Conservation (phyloP, 30 jellyfish, hydroid and myxozoan species). For the Aurelia aurita complex sp. Pacific region DNA sequence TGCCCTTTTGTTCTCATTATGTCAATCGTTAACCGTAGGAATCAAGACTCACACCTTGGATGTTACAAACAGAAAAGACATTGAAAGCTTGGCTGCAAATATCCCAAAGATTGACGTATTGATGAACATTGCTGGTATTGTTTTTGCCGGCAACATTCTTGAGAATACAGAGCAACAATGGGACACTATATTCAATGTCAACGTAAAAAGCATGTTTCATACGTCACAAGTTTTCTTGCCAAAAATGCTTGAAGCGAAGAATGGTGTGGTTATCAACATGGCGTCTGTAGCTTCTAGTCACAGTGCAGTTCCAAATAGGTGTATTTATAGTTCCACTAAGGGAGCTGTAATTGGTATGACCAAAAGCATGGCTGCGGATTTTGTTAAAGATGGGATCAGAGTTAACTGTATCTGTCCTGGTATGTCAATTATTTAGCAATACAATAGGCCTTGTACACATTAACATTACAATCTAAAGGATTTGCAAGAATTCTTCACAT, state of each 20-base stretch:
- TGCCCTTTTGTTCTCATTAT: not conserved
- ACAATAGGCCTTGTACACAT: no score
- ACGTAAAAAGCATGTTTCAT: conserved; percentile 66
- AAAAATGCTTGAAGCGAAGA: conserved; percentile 58
- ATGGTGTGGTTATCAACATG: conserved; percentile 66
- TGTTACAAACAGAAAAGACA: conserved; percentile 51
- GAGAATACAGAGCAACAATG: conserved; percentile 63
- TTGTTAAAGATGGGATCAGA: conserved; percentile 69
- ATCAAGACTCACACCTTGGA: conserved; percentile 42
- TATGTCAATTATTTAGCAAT: not conserved
- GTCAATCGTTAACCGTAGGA: conserved; percentile 11
- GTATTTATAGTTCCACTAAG: conserved; percentile 65
- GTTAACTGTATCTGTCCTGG: conserved; percentile 84
- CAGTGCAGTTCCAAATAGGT: conserved; percentile 68
- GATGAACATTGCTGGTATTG: conserved; percentile 75
- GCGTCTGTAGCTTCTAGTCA: conserved; percentile 81
- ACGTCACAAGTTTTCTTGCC: conserved; percentile 66
- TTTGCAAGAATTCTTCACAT: no score
- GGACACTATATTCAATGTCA: conserved; percentile 66
- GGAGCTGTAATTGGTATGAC: conserved; percentile 83
- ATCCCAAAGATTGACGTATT: conserved; percentile 63
- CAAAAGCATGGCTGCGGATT: conserved; percentile 78
- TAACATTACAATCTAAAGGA: no score
- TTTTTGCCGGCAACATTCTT: conserved; percentile 45
- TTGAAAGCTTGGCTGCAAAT: conserved; percentile 42